Percentiles rank a stretch among this genome's conserved stretches.
Conservation (phyloP, 2,113 vertebrate genomes). For the Pampusana beccarii region DNA sequence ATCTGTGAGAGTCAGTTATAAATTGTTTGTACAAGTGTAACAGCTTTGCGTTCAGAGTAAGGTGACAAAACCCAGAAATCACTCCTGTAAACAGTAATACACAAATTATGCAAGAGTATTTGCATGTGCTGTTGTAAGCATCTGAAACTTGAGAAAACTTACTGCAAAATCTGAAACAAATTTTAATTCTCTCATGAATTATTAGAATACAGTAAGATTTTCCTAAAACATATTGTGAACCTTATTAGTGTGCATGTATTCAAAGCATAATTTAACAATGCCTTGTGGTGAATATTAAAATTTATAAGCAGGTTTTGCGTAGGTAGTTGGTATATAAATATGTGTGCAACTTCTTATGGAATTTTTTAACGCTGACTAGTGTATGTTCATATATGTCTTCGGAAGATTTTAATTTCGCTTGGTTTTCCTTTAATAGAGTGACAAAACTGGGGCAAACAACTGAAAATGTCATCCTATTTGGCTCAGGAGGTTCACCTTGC, state of each 20-base stretch:
- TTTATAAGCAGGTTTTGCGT: neutral
- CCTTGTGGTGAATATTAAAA: neutral
- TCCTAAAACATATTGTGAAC: neutral
- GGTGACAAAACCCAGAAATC: neutral
- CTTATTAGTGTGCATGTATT: neutral
- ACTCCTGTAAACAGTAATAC: neutral
- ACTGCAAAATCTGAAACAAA: neutral
- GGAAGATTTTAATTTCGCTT: constrained; percentile 26
- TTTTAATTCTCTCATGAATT: neutral
- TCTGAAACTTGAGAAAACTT: neutral
- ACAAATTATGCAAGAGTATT: neutral
- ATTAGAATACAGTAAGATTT: neutral
- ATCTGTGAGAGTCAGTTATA: neutral
- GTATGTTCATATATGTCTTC: neutral
- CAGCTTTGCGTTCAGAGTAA: neutral
- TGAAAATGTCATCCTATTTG: constrained; percentile 70
- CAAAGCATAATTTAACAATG: neutral
- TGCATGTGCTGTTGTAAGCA: neutral
- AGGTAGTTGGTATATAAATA: neutral
- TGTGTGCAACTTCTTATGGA: neutral
- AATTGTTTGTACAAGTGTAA: neutral
- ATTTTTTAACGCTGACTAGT: neutral
- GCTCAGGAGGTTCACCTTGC: constrained; percentile 77
- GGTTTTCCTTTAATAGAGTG: constrained; percentile 43
- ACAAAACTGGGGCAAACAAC: neutral